phyloP scores from a whole-genome alignment of 2,888 invertebrate species.

The Leptura quadrifasciata region DNA sequence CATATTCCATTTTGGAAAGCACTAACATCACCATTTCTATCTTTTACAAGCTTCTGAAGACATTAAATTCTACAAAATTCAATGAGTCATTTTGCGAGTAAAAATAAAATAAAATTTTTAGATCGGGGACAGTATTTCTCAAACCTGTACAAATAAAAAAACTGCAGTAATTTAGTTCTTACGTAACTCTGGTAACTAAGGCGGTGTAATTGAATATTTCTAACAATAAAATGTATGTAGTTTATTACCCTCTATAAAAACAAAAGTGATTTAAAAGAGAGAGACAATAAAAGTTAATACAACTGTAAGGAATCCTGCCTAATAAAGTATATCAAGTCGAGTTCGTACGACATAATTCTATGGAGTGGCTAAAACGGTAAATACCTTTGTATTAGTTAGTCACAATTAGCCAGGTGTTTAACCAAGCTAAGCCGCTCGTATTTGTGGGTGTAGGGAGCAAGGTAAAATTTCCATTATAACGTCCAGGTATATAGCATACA shows the following conservation, averaged over 20 bases:
- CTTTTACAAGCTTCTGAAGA: no score
- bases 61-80: not conserved
- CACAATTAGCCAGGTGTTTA: conserved; percentile 69
- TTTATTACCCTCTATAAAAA: conserved; percentile 12
- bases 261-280: conserved; percentile 14
- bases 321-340: conserved; percentile 23
- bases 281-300: not conserved
- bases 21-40: no score
- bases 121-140: not conserved
- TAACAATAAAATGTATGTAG: conserved; percentile 9
- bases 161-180: not conserved
- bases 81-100: not conserved
- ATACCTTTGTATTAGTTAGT: conserved; percentile 54
- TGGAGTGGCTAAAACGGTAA: not conserved
- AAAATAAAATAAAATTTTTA: not conserved
- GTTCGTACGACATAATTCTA: conserved; percentile 14
- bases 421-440: conserved; percentile 62
- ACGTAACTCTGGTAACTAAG: conserved; percentile 2
- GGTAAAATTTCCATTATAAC: conserved; percentile 47
- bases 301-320: conserved; percentile 4
- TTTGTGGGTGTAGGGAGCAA: conserved; percentile 64
- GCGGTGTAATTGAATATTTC: conserved; percentile 4
- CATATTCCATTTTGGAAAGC: no score
- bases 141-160: conserved; percentile 3
- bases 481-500: conserved; percentile 58